These are phyloP conservation scores for Nycteola revayana DNA, from an alignment of 2,888 invertebrate species.

Conservation along the genomic window DNA sequence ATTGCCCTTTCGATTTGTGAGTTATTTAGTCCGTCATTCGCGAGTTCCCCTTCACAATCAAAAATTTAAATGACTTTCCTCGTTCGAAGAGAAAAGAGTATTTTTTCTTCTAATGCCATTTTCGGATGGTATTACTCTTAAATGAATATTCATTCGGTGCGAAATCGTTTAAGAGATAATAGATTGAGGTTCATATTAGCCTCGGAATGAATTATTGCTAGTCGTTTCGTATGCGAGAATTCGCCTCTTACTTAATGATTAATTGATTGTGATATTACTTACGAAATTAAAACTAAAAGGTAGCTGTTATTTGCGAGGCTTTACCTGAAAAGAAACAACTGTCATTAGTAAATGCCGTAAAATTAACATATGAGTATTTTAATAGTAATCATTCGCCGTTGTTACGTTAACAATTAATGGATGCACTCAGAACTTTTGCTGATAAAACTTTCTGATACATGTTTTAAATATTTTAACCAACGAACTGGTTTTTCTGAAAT, in stretches of 20 bases:
- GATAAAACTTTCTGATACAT: too few species aligned
- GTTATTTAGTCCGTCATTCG: conserved; percentile 48
- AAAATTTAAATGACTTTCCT: conserved; percentile 76
- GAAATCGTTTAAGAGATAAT: conserved; percentile 79
- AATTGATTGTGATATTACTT: conserved; percentile 41
- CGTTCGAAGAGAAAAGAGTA: conserved; percentile 54
- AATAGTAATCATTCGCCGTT: too few species aligned
- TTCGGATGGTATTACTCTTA: conserved; percentile 71
- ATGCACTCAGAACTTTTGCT: too few species aligned
- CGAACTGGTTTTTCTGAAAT: too few species aligned
- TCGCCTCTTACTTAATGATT: conserved; percentile 48
- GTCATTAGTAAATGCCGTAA: too few species aligned
- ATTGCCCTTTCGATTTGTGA: conserved; percentile 57
- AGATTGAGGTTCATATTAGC: conserved; percentile 75
- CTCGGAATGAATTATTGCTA: conserved; percentile 66
- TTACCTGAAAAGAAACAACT: conserved; percentile 28
- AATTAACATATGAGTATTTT: too few species aligned
- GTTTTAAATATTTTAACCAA: too few species aligned
- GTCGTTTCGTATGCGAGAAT: conserved; percentile 60
- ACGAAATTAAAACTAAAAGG: conserved; percentile 16
- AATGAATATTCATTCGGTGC: conserved; percentile 79
- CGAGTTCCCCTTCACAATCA: conserved; percentile 66
- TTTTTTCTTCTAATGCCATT: conserved; percentile 71
- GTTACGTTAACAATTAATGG: too few species aligned
- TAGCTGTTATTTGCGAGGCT: conserved; percentile 5